These are phyloP conservation scores for Heteractis magnifica DNA, from an alignment of 92 coral and sea anemone genomes.

Conservation along the genomic window DNA sequence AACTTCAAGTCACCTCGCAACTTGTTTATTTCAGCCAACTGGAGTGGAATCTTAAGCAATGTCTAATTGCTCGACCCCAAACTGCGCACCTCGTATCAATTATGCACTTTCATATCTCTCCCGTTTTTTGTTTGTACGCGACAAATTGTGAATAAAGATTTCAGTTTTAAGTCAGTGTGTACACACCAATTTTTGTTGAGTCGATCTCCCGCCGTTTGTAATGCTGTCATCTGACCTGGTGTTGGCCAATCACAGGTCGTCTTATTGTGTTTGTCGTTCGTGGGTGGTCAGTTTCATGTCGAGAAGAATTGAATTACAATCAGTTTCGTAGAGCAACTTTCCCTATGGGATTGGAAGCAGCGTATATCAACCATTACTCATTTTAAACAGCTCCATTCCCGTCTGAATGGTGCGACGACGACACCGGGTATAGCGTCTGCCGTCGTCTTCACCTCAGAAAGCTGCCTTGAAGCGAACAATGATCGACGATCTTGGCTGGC, in stretches of 20 bases:
- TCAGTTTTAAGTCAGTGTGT: neutral
- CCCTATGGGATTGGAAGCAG: conserved; percentile 28
- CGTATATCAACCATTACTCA: conserved; percentile 13
- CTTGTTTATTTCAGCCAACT: neutral
- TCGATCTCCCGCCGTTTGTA: conserved; percentile 64
- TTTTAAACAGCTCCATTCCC: conserved; percentile 20
- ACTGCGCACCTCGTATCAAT: conserved; percentile 9
- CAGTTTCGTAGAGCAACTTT: conserved; percentile 36
- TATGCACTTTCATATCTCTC: conserved; percentile 2
- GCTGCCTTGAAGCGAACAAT: conserved; percentile 42
- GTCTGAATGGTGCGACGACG: conserved; percentile 14
- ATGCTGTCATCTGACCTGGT: conserved; percentile 59
- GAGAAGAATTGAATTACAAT: conserved; percentile 66
- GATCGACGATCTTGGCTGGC: neutral
- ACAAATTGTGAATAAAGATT: conserved; percentile 10
- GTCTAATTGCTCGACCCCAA: neutral
- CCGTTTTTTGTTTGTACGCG: neutral
- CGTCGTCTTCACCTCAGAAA: conserved; percentile 16
- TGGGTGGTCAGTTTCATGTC: conserved; percentile 89
- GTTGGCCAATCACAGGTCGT: conserved; percentile 51
- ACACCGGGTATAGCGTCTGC: conserved; percentile 1
- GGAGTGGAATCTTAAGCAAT: neutral
- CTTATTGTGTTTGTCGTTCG: conserved; percentile 61
- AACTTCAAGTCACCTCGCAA: neutral
- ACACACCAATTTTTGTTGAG: conserved; percentile 51